phyloP scores from a whole-genome alignment of 2,797 vertebrate species.

The Momotus momota region DNA sequence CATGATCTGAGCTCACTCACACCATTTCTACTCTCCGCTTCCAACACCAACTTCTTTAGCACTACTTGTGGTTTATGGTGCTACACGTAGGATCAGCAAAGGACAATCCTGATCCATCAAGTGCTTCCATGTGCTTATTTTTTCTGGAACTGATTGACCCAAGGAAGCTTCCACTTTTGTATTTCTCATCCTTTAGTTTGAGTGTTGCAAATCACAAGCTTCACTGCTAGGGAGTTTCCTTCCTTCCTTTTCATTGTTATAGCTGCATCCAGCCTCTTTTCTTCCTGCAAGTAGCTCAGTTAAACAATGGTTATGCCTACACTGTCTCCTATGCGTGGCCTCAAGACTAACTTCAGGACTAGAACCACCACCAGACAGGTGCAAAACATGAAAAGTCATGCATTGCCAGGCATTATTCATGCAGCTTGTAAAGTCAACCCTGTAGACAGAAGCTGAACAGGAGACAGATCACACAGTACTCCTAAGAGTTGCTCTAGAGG shows the following conservation, averaged over 20 bases:
- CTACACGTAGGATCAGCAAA: not conserved
- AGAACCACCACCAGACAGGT: not conserved
- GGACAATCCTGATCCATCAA: not conserved
- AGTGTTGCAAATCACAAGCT: not conserved
- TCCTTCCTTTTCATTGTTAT: not conserved
- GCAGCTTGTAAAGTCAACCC: not conserved
- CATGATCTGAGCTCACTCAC: not conserved
- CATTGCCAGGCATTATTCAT: not conserved
- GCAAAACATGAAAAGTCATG: not conserved
- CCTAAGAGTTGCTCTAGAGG: not conserved
- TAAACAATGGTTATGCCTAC: not conserved
- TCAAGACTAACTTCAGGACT: not conserved
- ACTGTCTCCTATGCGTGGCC: not conserved
- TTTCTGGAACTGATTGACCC: not conserved
- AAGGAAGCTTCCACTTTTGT: not conserved
- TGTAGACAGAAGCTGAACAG: not conserved
- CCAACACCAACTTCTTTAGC: not conserved
- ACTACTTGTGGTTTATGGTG: not conserved
- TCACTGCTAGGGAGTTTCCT: not conserved
- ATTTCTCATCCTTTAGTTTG: not conserved
- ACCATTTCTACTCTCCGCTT: not conserved
- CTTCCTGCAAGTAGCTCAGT: not conserved
- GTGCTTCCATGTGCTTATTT: accelerated
- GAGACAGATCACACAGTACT: not conserved
- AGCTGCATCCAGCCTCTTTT: not conserved